These are phyloP conservation scores for Hydra vulgaris DNA, from an alignment of 30 jellyfish, hydroid and myxozoan genomes.

Conservation along the genomic window DNA sequence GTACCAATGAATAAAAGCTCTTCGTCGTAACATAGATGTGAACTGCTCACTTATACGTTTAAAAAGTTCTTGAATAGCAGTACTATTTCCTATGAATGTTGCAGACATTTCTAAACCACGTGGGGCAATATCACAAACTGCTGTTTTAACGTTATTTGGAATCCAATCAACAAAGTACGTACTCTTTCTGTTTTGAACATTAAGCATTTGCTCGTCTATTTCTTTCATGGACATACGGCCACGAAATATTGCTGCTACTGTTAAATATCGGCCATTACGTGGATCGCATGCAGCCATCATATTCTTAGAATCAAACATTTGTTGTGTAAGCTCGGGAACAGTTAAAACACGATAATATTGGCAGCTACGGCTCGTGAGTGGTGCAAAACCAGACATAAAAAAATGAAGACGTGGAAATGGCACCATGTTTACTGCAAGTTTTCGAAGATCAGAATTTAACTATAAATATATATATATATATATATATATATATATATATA, in stretches of 20 bases:
- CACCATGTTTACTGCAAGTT: slow-evolving; percentile 93
- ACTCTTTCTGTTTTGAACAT: slow-evolving; percentile 81
- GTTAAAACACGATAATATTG: slow-evolving; percentile 80
- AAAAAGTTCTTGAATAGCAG: slow-evolving; percentile 93
- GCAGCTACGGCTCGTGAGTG: slow-evolving; percentile 93
- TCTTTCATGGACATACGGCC: slow-evolving; percentile 95
- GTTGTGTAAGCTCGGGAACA: slow-evolving; percentile 89
- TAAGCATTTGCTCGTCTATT: slow-evolving; percentile 86
- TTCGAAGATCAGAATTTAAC: slow-evolving; percentile 85
- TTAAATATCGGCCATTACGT: slow-evolving; percentile 75
- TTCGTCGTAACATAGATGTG: slow-evolving; percentile 90
- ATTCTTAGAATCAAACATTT: slow-evolving; percentile 86
- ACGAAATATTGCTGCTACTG: slow-evolving; percentile 96
- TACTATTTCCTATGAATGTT: slow-evolving; percentile 89
- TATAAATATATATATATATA: not conserved
- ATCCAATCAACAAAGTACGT: slow-evolving; percentile 96
- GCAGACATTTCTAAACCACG: slow-evolving; percentile 90
- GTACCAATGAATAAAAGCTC: slow-evolving; percentile 93
- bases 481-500: not conserved
- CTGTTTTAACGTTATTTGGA: slow-evolving; percentile 93
- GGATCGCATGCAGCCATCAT: slow-evolving; percentile 99
- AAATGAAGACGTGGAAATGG: slow-evolving; percentile 96
- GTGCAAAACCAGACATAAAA: slow-evolving; percentile 95
- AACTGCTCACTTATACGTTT: slow-evolving; percentile 86
- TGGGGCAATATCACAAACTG: slow-evolving; percentile 90